Base-by-base conservation (phyloP, 2,113 vertebrate genomes). In the Chauna torquata region DNA sequence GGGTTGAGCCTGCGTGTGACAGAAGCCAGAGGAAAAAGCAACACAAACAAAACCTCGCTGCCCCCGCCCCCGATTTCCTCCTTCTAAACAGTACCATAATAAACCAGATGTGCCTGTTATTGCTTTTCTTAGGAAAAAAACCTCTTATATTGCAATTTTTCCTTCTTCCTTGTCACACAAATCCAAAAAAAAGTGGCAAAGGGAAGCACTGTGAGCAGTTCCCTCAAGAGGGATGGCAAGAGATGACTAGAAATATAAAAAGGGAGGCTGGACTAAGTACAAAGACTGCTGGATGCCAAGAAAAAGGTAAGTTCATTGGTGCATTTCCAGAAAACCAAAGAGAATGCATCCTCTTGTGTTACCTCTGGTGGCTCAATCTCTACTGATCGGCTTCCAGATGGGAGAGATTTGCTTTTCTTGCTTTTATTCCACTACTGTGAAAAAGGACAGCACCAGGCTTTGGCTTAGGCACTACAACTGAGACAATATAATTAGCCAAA, bases 21-120 rank as follows among this genome's bases (percentile, higher is more conserved):
- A 75, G 78, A 89, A 71, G 78, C 81, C 61, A 79, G 84, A 87
- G 50, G 65, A 91, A 93, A 96, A 93, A 64, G 68, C 44, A 92
- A 91, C 34, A 92, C 83, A 96, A 91, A 97, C 80, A 96, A 91
- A 94, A 92, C 55, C 61, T 96, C 57, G 64, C 52, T 28, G 25
- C 40, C 68, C 44, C 71, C 15, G 3, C 71, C 86, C 71, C 64
- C 89, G 68, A 86, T 77, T 82, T 91, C 94, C 91, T 88, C 54
- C 22, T 92, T 87, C 89, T 91, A 89, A 97, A 96, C 86, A 96
- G 28, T 10, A 84, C 86, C 54, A 52, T 44, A 83, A 79, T 34
- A 82, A 95, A 87, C 50, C 92, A 96, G 88, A 92, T 84, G 87
- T 88, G 72, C 2, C 0, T 86, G 82, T 75, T 59, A 88, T 4